Evolutionary conservation across 2,797 vertebrate species (phyloP), one percentile per base, ranked within the genome.

Genomic region (Protosalanx chinensis): DNA sequence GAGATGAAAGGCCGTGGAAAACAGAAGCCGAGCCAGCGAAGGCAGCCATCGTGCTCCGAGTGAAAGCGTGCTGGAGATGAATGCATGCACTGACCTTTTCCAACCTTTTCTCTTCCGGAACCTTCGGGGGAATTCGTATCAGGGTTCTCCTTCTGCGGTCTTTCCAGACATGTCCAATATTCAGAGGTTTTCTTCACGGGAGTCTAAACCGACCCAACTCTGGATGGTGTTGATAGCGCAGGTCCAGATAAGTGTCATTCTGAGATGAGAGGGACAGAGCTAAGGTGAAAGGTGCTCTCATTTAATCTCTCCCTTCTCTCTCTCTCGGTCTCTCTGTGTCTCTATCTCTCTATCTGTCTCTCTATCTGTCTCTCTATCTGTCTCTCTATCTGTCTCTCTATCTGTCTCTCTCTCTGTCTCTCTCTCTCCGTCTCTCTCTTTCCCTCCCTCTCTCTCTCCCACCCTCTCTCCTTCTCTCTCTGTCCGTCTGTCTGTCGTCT

Each of bases 61-160:
- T 61, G 68, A 58, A 67, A 32, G 67, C 75, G 65, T 5, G 75
- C 79, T 67, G 74, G 79, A 84, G 82, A 89, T 81, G 77, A 84
- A 87, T 80, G 76, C 74, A 0, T 65, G 18, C 76, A 67, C 67
- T 88, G 86, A 91, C 85, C 82, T 87, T 89, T 84, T 74, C 79
- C 72, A 61, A n/a, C 84, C 70, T 79, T 79, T 82, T 79, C 68
- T 76, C 72, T 64, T 12, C 67, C 73, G 0, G 57, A 69, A 72
- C 75, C 75, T 35, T 59, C 72, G 65, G 86, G 81, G 33, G 80
- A 81, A 84, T 85, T 87, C 76, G 67, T 79, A 85, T 79, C 79
- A 66, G 72, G 16, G 49, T 33, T 18, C 10, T 41, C 64, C 68
- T 65, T 72, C 82, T 80, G 81, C 80, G 72, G 72, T 63, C 62